A percentile compares a stretch with the other conserved stretches of the same genome.
Conservation (phyloP, 2,888 invertebrate genomes). For the Pyrgus malvae region DNA sequence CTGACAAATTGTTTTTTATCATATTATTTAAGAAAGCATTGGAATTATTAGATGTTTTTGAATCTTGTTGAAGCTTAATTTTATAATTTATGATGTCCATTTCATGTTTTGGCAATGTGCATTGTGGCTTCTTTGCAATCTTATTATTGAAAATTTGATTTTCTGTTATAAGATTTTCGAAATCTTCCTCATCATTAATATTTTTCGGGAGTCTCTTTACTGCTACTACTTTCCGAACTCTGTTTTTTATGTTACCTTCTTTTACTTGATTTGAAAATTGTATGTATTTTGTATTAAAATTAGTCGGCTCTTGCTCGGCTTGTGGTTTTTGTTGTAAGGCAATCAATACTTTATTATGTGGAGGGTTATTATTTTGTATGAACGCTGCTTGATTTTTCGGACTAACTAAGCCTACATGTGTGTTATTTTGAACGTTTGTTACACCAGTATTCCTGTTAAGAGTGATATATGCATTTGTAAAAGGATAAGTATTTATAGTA, state of each 20-base stretch:
- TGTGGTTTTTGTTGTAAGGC: slow-evolving; percentile 68
- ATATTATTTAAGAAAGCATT: slow-evolving; percentile 74
- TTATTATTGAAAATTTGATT: slow-evolving; percentile 81
- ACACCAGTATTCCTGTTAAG: slow-evolving; percentile 53
- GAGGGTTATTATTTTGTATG: slow-evolving; percentile 61
- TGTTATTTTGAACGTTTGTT: slow-evolving; percentile 51
- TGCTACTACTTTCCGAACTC: slow-evolving; percentile 67
- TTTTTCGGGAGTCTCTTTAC: slow-evolving; percentile 74
- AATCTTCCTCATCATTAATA: slow-evolving; percentile 76
- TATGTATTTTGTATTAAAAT: slow-evolving; percentile 68
- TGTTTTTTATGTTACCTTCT: slow-evolving; percentile 61
- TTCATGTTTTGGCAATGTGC: slow-evolving; percentile 66
- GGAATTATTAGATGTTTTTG: slow-evolving; percentile 66
- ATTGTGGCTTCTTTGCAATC: slow-evolving; percentile 81
- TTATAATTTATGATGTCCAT: slow-evolving; percentile 51
- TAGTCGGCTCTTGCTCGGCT: slow-evolving; percentile 62
- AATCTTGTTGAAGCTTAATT: slow-evolving; percentile 49
- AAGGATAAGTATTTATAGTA: background rate
- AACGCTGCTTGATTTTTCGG: slow-evolving; percentile 69
- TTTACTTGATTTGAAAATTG: too few species aligned
- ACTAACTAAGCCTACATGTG: slow-evolving; percentile 50
- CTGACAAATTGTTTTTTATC: slow-evolving; percentile 64
- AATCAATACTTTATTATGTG: slow-evolving; percentile 65
- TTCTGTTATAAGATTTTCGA: slow-evolving; percentile 79
- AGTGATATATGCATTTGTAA: background rate